phyloP scores from a whole-genome alignment of 1,140 invertebrate genomes.

The Procambarus virginalis region DNA sequence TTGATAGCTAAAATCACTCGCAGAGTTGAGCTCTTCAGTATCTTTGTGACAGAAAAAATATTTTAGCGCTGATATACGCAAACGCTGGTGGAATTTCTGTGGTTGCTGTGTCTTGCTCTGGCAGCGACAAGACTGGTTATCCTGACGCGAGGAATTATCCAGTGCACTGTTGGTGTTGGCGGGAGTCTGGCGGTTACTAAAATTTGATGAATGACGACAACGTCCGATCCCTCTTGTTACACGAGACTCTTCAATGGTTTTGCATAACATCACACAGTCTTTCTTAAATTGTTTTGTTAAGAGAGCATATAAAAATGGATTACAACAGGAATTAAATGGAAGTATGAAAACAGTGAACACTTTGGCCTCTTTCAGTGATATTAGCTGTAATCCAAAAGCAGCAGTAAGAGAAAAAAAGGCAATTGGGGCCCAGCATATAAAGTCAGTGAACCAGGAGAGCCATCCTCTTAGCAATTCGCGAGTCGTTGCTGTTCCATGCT shows the following conservation, averaged over 20 bases:
- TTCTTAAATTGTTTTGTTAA: constrained; percentile 98
- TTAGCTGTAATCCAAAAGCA: constrained; percentile 90
- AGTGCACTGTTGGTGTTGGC: constrained; percentile 89
- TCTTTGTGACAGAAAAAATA: constrained; percentile 62
- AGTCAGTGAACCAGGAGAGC: constrained; percentile 97
- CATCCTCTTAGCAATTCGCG: constrained; percentile 97
- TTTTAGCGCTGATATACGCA: constrained; percentile 57
- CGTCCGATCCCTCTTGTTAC: constrained; percentile 91
- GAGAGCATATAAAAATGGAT: constrained; percentile 97
- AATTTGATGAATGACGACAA: constrained; percentile 89
- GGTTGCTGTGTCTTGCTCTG: constrained; percentile 76
- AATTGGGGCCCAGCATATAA: constrained; percentile 98
- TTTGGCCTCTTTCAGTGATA: constrained; percentile 95
- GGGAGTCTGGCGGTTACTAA: constrained; percentile 90
- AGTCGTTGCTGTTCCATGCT: constrained; percentile 98
- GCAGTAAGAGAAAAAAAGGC: constrained; percentile 96
- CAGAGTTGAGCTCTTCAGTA: constrained; percentile 43
- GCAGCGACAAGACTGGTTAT: constrained; percentile 81
- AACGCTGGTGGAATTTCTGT: constrained; percentile 71
- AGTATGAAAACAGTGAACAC: constrained; percentile 96
- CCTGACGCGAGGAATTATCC: constrained; percentile 85
- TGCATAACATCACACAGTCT: constrained; percentile 94
- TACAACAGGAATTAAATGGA: constrained; percentile 96
- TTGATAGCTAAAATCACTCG: constrained; percentile 44
- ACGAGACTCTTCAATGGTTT: constrained; percentile 91